Percentiles rank a stretch among this genome's conserved stretches.
phyloP scores from a whole-genome alignment of 2,113 vertebrate species.

The Oreocharis arfaki region DNA sequence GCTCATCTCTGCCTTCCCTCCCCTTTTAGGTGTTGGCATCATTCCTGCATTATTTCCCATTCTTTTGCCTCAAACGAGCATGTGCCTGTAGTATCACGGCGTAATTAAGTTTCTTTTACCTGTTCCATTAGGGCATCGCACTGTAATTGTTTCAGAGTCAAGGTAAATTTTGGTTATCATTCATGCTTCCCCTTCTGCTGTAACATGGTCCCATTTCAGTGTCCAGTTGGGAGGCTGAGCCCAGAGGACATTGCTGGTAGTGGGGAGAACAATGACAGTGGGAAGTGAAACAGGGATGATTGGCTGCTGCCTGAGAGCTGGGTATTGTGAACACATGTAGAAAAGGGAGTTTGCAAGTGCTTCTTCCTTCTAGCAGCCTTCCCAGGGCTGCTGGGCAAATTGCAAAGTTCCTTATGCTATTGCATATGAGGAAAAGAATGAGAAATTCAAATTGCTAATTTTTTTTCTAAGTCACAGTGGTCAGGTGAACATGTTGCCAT shows the following conservation, averaged over 20 bases:
- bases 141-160: background rate
- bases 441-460: background rate
- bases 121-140: accelerated
- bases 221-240: background rate
- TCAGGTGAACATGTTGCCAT: background rate
- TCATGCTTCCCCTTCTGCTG: background rate
- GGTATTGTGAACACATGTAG: background rate
- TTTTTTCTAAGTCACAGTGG: background rate
- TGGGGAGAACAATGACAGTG: background rate
- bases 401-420: background rate
- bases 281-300: background rate
- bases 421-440: background rate
- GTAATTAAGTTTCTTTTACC: background rate
- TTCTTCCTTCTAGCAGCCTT: background rate
- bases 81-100: background rate
- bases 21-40: background rate
- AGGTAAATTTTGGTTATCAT: background rate
- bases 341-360: background rate
- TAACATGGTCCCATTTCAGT: background rate
- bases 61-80: background rate
- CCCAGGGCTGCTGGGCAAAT: background rate
- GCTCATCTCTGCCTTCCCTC: background rate
- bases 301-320: background rate
- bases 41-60: background rate
- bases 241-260: background rate